These are phyloP conservation scores for Trialeurodes vaporariorum DNA, from an alignment of 1,140 invertebrate species.

Conservation along the genomic window DNA sequence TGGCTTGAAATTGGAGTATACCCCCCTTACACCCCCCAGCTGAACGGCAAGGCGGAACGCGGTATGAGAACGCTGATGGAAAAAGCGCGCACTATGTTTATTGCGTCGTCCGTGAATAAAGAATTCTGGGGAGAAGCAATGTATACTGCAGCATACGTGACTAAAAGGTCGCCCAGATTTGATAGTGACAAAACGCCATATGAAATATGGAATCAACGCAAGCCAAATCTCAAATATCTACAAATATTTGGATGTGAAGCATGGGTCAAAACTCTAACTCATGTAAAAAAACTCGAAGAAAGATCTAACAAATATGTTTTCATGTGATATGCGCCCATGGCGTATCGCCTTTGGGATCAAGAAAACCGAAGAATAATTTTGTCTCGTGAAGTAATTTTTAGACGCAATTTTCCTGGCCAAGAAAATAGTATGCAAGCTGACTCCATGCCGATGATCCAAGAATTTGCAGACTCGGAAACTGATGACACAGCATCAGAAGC, in stretches of 20 bases:
- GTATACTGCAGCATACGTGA: constrained; percentile 30
- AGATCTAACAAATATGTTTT: constrained; percentile 10
- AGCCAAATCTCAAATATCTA: constrained; percentile 28
- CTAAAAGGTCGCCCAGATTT: constrained; percentile 28
- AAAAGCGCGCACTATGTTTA: constrained; percentile 27
- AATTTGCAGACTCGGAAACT: no score
- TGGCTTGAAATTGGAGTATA: constrained; percentile 31
- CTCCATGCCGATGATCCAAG: no score
- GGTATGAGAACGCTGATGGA: constrained; percentile 31
- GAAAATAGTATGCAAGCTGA: no score
- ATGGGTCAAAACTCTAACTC: constrained; percentile 20
- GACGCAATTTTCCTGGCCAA: not conserved
- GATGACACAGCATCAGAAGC: no score
- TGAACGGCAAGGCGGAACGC: constrained; percentile 38
- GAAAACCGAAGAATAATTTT: not conserved
- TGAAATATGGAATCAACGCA: constrained; percentile 27
- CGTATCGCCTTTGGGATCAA: constrained; percentile 3
- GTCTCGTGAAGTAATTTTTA: not conserved
- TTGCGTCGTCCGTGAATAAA: constrained; percentile 13
- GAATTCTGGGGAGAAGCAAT: constrained; percentile 13
- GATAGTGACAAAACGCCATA: constrained; percentile 20
- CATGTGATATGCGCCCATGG: constrained; percentile 5
- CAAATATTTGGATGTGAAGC: constrained; percentile 34
- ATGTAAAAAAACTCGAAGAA: constrained; percentile 14
- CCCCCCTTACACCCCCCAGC: constrained; percentile 36